Base-by-base conservation (phyloP, 2,797 vertebrate species). In the Uromys caudimaculatus region DNA sequence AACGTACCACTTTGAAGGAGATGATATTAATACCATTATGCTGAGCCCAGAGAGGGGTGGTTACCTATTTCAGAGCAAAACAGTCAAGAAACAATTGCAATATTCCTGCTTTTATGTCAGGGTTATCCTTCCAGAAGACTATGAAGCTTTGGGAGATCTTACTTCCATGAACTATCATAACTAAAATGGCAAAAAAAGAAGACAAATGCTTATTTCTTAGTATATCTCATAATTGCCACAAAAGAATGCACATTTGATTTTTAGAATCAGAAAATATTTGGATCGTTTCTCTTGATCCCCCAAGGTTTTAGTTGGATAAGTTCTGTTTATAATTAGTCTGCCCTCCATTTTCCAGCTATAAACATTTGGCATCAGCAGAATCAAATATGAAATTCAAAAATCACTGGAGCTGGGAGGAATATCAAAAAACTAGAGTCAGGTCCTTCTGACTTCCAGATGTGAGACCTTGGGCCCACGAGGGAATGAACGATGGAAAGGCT, bases 281-380 rank as follows among this genome's bases (percentile, higher is more conserved):
- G 95, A 90, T 91, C 75, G 41, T 93, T 93, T 95, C 54, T 96
- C 73, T 89, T 86, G 73, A 95, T 54, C 79, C 64, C 83, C 44
- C 62, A 89, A 93, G 94, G 91, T 88, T 95, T 94, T 60, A 90
- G 73, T 54, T 90, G 62, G 71, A 35, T 62, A 95, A 83, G 10
- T 95, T 96, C 89, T 98, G 91, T 92, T 95, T 94, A 93, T 93
- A 90, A 96, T 97, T 97, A 97, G 73, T 95, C 83, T 91, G 44
- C 23, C 75, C 75, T 95, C 41, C 84, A 12, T 67, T 58, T 86
- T 95, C 96, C n/a, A 94, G n/a, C 56, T 93, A 41, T 93, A 96
- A 91, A 97, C 64, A 83, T 88, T 96, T 97, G 94, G 44, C 92
- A 95, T 91, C 86, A 64, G 58, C 88, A 95, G 71, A 89, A 88